Evolutionary conservation across 2,797 vertebrate genomes (phyloP).

Genomic region (Artibeus lituratus): DNA sequence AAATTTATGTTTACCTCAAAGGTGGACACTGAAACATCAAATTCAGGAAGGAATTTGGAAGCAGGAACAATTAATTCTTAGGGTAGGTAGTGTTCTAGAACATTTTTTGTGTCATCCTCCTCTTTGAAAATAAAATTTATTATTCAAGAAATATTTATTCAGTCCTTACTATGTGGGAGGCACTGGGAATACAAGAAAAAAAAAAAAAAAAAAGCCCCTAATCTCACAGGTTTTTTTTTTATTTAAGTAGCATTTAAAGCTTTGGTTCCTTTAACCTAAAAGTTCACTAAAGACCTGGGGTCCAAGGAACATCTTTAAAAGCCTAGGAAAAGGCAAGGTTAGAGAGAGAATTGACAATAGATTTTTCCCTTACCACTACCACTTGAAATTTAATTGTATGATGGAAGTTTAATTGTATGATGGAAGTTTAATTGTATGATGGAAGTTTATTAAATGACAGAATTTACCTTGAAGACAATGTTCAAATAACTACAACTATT

Average conservation of each 20-base stretch:
- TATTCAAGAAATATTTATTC: not conserved
- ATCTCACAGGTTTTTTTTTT: not conserved
- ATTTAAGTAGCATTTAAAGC: conserved; percentile 29
- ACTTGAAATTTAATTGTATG: conserved; percentile 1
- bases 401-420: not conserved
- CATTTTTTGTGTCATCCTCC: not conserved
- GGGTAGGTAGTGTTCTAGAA: not conserved
- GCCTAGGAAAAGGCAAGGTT: not conserved
- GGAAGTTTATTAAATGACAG: not conserved
- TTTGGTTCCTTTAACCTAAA: not conserved
- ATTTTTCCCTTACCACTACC: not conserved
- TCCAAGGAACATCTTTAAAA: not conserved
- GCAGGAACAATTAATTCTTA: not conserved
- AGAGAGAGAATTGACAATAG: not conserved
- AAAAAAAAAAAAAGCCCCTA: not conserved
- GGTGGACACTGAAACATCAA: not conserved
- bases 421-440: not conserved
- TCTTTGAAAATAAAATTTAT: not conserved
- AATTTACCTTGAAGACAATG: not conserved
- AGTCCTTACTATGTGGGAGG: not conserved
- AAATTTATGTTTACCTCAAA: not conserved
- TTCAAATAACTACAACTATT: not conserved
- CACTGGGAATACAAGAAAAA: not conserved
- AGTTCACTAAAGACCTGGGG: not conserved
- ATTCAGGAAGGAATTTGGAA: not conserved